Conservation (phyloP, 2,888 invertebrate species). For the Machimus rusticus region DNA sequence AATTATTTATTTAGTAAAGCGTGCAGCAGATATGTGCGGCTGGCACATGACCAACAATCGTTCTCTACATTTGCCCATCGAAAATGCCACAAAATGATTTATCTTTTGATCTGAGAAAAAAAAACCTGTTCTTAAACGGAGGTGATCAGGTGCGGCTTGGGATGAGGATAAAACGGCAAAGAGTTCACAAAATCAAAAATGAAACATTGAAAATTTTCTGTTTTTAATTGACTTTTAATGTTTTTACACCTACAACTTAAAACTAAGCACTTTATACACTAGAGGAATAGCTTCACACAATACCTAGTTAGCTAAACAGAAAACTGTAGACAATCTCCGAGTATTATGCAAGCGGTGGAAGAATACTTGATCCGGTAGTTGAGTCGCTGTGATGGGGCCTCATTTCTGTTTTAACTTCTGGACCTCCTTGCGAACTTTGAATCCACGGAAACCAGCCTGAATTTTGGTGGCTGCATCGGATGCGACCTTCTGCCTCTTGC, state of each 20-base stretch:
- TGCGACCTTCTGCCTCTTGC: conserved; percentile 60
- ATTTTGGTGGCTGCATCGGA: conserved; percentile 63
- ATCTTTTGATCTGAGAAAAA: background rate
- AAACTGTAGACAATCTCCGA: background rate
- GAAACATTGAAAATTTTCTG: background rate
- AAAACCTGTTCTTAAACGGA: background rate
- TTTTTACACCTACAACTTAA: conserved; percentile 20
- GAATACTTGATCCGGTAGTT: background rate
- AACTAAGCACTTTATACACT: conserved; percentile 11
- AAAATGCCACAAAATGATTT: background rate
- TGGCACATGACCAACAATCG: background rate
- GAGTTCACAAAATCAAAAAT: background rate
- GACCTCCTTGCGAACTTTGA: conserved; percentile 60
- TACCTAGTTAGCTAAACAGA: background rate
- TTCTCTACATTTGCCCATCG: background rate
- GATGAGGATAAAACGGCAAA: background rate
- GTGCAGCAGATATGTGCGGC: background rate
- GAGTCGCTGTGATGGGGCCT: background rate
- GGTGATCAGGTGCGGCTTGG: background rate
- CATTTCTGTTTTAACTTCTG: conserved; percentile 57
- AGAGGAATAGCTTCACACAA: conserved; percentile 36
- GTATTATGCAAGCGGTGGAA: conserved; percentile 13
- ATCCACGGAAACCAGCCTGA: conserved; percentile 63
- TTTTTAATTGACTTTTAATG: background rate
- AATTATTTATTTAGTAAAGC: background rate